Conservation (phyloP, 2,113 vertebrate genomes). For the Urocynchramus pylzowi region DNA sequence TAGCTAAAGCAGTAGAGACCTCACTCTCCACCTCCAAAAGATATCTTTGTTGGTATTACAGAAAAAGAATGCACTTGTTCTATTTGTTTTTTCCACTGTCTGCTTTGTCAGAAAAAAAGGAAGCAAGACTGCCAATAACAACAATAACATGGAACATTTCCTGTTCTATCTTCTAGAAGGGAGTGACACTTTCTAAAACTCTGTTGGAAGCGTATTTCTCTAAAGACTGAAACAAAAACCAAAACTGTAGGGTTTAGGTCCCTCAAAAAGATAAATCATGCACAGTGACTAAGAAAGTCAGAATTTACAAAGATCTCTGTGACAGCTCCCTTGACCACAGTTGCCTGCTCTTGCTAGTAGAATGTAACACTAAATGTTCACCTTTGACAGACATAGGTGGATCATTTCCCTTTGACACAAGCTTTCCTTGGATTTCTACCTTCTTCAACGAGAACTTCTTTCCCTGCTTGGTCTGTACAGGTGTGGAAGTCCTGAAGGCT, state of each 20-base stretch:
- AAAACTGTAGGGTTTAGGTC: neutral
- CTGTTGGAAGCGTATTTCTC: neutral
- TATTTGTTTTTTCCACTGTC: neutral
- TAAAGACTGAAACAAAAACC: neutral
- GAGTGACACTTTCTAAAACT: neutral
- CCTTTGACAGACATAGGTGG: neutral
- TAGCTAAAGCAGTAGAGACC: neutral
- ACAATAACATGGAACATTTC: neutral
- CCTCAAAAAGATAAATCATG: neutral
- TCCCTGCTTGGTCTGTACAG: neutral
- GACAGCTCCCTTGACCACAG: neutral
- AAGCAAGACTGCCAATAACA: neutral
- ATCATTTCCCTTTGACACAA: neutral
- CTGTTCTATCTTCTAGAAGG: neutral
- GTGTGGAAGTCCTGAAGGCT: neutral
- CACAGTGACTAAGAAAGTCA: neutral
- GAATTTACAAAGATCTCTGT: neutral
- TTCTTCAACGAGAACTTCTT: neutral
- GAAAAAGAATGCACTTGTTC: neutral
- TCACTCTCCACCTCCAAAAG: neutral
- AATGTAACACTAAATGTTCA: neutral
- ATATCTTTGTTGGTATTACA: neutral
- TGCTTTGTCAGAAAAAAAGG: neutral
- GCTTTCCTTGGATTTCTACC: neutral
- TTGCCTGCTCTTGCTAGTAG: neutral